These are phyloP conservation scores for Drosophila sucinea DNA, from an alignment of 1,140 invertebrate genomes.

Conservation along the genomic window DNA sequence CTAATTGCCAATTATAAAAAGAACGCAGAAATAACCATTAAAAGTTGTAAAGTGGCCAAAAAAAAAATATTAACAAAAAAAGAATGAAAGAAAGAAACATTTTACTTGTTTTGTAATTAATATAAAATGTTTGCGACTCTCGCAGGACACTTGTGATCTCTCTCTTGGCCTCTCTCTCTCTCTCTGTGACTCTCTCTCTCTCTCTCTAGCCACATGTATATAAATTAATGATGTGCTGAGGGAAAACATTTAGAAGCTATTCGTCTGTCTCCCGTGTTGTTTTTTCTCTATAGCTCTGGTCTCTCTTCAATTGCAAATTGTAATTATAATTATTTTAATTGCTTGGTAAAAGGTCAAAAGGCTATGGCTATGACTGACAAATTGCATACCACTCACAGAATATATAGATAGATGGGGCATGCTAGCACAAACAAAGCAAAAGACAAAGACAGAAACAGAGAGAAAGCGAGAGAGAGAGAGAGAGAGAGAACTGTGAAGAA, in stretches of 20 bases:
- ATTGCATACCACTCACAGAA: constrained; percentile 7
- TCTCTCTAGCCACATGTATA: constrained; percentile 2
- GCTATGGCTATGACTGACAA: constrained; percentile 6
- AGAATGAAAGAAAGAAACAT: not conserved
- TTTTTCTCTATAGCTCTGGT: constrained; percentile 1
- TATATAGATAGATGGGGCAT: constrained; percentile 1
- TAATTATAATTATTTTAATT: constrained; percentile 77
- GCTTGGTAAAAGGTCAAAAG: constrained; percentile 55
- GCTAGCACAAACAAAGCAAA: not conserved
- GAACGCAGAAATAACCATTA: constrained; percentile 45
- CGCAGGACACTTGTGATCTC: constrained; percentile 9
- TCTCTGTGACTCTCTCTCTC: not conserved
- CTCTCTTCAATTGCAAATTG: constrained; percentile 62
- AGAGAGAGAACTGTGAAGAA: not conserved
- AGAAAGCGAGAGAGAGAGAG: not conserved
- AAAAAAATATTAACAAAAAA: constrained; percentile 13
- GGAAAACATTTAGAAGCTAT: constrained; percentile 39
- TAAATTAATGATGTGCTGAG: constrained; percentile 68
- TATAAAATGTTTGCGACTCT: constrained; percentile 17
- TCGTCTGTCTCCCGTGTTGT: not conserved
- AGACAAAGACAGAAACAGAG: not conserved
- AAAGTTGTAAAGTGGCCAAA: constrained; percentile 24
- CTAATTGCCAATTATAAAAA: constrained; percentile 76
- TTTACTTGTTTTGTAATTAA: constrained; percentile 12
- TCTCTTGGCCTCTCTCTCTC: not conserved